Percentiles rank a stretch among this genome's conserved stretches.
Evolutionary conservation across 1,140 invertebrate species (phyloP).

Genomic region (Diorhabda sublineata): DNA sequence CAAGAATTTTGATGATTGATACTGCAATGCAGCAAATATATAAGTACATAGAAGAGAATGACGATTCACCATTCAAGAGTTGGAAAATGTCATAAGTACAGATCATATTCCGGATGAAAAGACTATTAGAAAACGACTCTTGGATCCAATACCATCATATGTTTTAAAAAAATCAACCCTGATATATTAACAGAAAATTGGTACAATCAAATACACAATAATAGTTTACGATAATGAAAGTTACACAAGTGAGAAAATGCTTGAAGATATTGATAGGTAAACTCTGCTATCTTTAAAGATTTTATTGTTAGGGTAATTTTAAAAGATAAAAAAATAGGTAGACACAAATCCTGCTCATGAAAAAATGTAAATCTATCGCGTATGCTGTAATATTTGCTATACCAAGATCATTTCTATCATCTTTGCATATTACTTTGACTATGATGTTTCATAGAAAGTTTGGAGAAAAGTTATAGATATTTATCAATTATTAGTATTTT

Average conservation of each 20-base stretch:
- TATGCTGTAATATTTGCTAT: too few species aligned
- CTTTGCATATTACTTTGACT: slow-evolving; percentile 20
- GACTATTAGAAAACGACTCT: slow-evolving; percentile 16
- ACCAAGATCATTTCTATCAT: background rate
- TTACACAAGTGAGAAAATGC: background rate
- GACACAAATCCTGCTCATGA: too few species aligned
- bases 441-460: slow-evolving; percentile 22
- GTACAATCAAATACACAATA: slow-evolving; percentile 17
- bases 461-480: slow-evolving; percentile 27
- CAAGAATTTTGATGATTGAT: slow-evolving; percentile 19
- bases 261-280: background rate
- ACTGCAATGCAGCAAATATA: slow-evolving; percentile 1
- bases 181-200: slow-evolving; percentile 22
- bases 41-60: slow-evolving; percentile 3
- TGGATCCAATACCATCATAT: slow-evolving; percentile 23
- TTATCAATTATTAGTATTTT: slow-evolving; percentile 21
- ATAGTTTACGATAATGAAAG: background rate
- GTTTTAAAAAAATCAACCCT: slow-evolving; percentile 16
- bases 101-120: slow-evolving; percentile 13
- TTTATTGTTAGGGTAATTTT: background rate
- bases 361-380: background rate
- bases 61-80: slow-evolving; percentile 15
- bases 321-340: background rate
- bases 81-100: slow-evolving; percentile 10
- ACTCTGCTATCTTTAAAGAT: background rate